phyloP scores from a whole-genome alignment of 1,140 invertebrate species.

The Carposina sasakii region DNA sequence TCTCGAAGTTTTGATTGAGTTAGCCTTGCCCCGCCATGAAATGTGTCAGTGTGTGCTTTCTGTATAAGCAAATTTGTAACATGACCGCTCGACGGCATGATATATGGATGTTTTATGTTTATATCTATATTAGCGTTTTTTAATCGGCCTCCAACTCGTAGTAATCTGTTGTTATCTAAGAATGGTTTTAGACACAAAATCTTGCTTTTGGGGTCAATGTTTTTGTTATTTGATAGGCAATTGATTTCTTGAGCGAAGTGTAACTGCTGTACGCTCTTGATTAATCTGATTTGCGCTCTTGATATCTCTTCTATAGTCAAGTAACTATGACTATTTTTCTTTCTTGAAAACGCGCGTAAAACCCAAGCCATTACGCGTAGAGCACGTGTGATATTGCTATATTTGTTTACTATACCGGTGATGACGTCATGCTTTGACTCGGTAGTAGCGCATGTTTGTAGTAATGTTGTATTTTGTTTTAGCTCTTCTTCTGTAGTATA shows the following conservation, averaged over 20 bases:
- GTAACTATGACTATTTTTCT: background rate
- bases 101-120: slow-evolving; percentile 7
- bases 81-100: slow-evolving; percentile 10
- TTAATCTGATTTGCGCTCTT: background rate
- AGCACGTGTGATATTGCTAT: background rate
- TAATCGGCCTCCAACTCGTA: background rate
- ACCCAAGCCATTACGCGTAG: background rate
- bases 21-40: slow-evolving; percentile 14
- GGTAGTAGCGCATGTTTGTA: background rate
- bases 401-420: background rate
- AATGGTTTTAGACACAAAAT: background rate
- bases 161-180: background rate
- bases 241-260: background rate
- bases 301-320: background rate
- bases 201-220: background rate
- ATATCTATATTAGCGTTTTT: background rate
- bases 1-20: slow-evolving; percentile 16
- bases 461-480: too few relatives aligned
- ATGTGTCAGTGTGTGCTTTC: slow-evolving; percentile 13
- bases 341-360: background rate
- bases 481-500: background rate
- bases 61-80: slow-evolving; percentile 18
- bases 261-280: background rate
- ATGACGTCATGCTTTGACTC: background rate
- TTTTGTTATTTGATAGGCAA: background rate